Base-by-base conservation (phyloP, 2,888 invertebrate genomes). In the Noctua janthe region DNA sequence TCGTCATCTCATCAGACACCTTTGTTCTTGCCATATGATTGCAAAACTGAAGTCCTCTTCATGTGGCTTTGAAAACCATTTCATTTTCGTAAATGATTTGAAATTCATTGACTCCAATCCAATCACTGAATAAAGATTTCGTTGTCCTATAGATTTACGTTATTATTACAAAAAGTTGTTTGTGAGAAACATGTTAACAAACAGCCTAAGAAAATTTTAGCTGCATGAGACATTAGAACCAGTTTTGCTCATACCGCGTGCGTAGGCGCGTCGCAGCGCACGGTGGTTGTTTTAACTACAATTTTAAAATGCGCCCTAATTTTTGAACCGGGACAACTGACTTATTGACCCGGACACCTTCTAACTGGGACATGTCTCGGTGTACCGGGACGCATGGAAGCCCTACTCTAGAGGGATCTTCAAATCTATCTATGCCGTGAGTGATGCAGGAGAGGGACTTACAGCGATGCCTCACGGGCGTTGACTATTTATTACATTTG, bases 171-270 rank as follows among this genome's bases (percentile, higher is more conserved):
- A 35, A 17, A 72, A 71, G n/a, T 59, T 29, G 13, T 29, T 29
- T 29, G 8, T 78, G n/a, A 49, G 13, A 39, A 49, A 66, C 10
- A 39, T 66, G 10, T 23, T 39, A 39, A 11, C 17, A n/a, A 0
- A 76, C 15, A 76, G 56, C 66, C 83, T 56, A 2, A 35, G 4
- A 35, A 59, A 56, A 11, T 51, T n/a, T 15, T 67, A 15, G 20
- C 23, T 59, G 67, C 56, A 77, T n/a, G 47, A 15, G 11, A 13
- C 29, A 20, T 39, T 20, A 4, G 7, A 49, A 49, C 11, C 20
- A 56, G 5, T 43, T 20, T 77, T 83, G 80, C 80, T 59, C 56
- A 20, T 51, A 51, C 15, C 20, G 4, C 59, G 0, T 59, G 43
- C 15, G 59, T n/a, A 80, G 80, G 67, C 51, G 59, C 39, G 0